These are phyloP conservation scores for Philhelius pedissequus DNA, from an alignment of 2,888 invertebrate species.

Conservation along the genomic window DNA sequence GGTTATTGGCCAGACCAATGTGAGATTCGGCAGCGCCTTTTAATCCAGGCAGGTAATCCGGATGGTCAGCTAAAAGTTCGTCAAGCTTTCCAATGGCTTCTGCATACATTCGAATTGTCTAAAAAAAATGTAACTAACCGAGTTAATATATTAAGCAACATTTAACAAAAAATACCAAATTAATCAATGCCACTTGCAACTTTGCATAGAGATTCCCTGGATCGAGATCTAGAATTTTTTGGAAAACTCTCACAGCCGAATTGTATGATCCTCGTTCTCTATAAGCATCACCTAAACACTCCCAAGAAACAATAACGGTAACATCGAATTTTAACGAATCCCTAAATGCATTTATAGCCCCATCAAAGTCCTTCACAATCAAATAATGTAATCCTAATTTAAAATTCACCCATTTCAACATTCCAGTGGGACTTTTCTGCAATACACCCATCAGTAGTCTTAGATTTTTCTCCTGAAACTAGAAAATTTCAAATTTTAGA, in stretches of 20 bases:
- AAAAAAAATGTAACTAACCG: background rate
- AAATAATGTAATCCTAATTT: conserved; percentile 91
- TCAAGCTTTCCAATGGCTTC: conserved; percentile 85
- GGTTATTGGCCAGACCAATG: conserved; percentile 85
- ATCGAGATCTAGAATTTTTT: conserved; percentile 85
- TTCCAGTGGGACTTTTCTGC: conserved; percentile 79
- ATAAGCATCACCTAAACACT: conserved; percentile 94
- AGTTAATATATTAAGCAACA: no score
- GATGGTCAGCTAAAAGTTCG: conserved; percentile 80
- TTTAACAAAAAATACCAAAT: no score
- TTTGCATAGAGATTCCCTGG: conserved; percentile 84
- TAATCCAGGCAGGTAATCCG: conserved; percentile 84
- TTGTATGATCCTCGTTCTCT: conserved; percentile 92
- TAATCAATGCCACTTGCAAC: conserved; percentile 87
- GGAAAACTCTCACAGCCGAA: conserved; percentile 93
- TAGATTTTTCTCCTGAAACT: conserved; percentile 72
- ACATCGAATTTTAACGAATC: conserved; percentile 85
- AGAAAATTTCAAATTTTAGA: background rate
- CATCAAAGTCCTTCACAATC: conserved; percentile 85
- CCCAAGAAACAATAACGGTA: conserved; percentile 87
- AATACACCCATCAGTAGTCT: conserved; percentile 75
- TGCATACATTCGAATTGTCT: conserved; percentile 77
- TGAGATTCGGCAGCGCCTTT: conserved; percentile 92
- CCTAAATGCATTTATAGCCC: conserved; percentile 87
- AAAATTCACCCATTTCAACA: conserved; percentile 88